Percentiles rank a stretch among this genome's conserved stretches.
Evolutionary conservation across 2,888 invertebrate genomes (phyloP).

Genomic region (Agelastica alni): DNA sequence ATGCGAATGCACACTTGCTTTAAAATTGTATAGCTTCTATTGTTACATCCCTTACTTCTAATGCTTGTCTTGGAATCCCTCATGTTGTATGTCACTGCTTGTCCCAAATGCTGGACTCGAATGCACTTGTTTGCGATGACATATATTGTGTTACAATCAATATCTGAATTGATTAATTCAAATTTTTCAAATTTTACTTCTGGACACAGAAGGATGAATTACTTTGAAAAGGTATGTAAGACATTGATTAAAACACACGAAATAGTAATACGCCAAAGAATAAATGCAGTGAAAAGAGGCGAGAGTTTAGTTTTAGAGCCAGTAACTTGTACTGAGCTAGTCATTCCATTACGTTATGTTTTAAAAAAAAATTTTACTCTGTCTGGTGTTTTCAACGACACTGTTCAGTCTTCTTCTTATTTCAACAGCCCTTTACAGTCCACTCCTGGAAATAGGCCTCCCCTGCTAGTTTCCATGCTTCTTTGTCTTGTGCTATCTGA

Average conservation of each 20-base stretch:
- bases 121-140: conserved; percentile 1
- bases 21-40: conserved; percentile 6
- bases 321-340: conserved; percentile 13
- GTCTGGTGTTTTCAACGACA: conserved; percentile 15
- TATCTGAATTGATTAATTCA: conserved; percentile 7
- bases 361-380: conserved; percentile 16
- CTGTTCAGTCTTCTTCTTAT: too few relatives aligned
- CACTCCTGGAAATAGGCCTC: too few relatives aligned
- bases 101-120: conserved; percentile 6
- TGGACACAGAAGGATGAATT: conserved; percentile 16
- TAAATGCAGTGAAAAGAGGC: conserved; percentile 5
- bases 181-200: conserved; percentile 13
- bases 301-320: conserved; percentile 7
- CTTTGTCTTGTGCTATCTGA: too few relatives aligned
- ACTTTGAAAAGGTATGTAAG: conserved; percentile 14
- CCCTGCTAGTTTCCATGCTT: too few relatives aligned
- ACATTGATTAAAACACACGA: conserved; percentile 7
- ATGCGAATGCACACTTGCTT: conserved; percentile 5
- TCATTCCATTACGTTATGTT: conserved; percentile 9
- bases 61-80: conserved; percentile 9
- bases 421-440: too few relatives aligned
- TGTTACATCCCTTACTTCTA: conserved; percentile 8
- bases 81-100: conserved; percentile 12
- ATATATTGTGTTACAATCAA: conserved; percentile 11
- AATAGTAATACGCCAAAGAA: conserved; percentile 15